These are phyloP conservation scores for Drosophila falleni DNA, from an alignment of 2,888 invertebrate species.

Conservation along the genomic window DNA sequence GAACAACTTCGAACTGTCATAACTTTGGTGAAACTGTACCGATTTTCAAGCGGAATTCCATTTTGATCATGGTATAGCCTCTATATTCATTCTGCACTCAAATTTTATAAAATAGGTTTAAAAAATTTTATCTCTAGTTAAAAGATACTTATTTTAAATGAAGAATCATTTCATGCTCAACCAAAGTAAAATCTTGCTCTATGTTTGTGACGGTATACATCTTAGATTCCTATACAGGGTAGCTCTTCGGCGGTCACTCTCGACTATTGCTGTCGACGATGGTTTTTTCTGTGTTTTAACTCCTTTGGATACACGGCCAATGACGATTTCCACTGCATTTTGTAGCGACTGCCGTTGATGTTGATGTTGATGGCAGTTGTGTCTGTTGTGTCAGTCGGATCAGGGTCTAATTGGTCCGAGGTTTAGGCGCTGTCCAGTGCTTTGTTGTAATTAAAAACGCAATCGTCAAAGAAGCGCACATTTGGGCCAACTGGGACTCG, in stretches of 20 bases:
- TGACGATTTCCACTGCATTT: constrained; percentile 25
- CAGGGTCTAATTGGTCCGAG: constrained; percentile 56
- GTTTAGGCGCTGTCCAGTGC: constrained; percentile 47
- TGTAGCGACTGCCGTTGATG: constrained; percentile 7
- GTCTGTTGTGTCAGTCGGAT: constrained; percentile 39
- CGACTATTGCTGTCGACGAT: neutral
- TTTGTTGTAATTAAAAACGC: constrained; percentile 69
- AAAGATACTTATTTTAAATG: neutral
- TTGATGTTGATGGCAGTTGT: constrained; percentile 24
- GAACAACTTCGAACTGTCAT: too few species aligned
- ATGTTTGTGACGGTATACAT: neutral
- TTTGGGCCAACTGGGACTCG: constrained; percentile 22
- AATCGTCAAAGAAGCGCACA: constrained; percentile 55
- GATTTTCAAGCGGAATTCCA: too few species aligned
- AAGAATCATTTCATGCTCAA: neutral
- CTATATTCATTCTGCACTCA: too few species aligned
- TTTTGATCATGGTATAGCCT: too few species aligned
- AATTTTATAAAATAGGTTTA: too few species aligned
- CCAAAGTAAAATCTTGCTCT: neutral
- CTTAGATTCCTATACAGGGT: neutral
- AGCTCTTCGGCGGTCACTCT: neutral
- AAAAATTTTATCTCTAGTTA: neutral
- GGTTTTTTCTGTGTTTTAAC: constrained; percentile 14
- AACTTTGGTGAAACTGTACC: too few species aligned
- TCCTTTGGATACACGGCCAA: neutral